Evolutionary conservation across 64 coral and sea anemone species (phyloP).

Genomic region (Dendrophyllia cribrosa): DNA sequence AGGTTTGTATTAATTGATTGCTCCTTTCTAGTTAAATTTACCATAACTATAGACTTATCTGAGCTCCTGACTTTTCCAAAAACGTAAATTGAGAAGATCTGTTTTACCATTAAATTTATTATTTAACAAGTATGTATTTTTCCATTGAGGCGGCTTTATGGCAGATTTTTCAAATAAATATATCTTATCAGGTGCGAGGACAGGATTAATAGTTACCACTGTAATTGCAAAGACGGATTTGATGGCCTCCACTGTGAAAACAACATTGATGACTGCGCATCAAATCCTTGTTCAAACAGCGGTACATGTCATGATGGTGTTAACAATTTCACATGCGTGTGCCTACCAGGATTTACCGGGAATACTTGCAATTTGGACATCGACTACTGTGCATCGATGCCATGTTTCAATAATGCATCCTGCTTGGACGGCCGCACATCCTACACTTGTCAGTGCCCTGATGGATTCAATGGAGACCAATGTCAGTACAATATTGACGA

Average conservation of each 20-base stretch:
- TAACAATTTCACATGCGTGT: conserved; percentile 30
- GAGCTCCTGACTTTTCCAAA: too few species aligned
- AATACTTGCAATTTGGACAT: conserved; percentile 45
- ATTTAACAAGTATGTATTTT: too few species aligned
- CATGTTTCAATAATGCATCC: conserved; percentile 56
- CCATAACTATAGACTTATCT: too few species aligned
- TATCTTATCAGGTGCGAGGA: not conserved
- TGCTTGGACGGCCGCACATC: conserved; percentile 25
- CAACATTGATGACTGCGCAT: conserved; percentile 66
- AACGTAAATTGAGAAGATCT: too few species aligned
- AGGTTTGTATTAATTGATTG: not conserved
- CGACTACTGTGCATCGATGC: conserved; percentile 35
- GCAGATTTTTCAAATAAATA: too few species aligned
- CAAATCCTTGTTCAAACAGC: conserved; percentile 36
- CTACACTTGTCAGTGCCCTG: conserved; percentile 37
- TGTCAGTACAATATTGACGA: conserved; percentile 42
- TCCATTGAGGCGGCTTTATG: too few species aligned
- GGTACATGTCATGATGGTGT: not conserved
- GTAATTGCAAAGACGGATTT: conserved; percentile 41
- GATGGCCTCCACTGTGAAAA: conserved; percentile 32
- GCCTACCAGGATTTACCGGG: conserved; percentile 33
- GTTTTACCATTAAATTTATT: too few species aligned
- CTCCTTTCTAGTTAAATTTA: too few species aligned
- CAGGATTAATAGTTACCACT: conserved; percentile 2
- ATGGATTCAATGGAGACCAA: conserved; percentile 52